Base-by-base conservation (phyloP, 2,113 vertebrate species). In the Synchiropus splendidus region DNA sequence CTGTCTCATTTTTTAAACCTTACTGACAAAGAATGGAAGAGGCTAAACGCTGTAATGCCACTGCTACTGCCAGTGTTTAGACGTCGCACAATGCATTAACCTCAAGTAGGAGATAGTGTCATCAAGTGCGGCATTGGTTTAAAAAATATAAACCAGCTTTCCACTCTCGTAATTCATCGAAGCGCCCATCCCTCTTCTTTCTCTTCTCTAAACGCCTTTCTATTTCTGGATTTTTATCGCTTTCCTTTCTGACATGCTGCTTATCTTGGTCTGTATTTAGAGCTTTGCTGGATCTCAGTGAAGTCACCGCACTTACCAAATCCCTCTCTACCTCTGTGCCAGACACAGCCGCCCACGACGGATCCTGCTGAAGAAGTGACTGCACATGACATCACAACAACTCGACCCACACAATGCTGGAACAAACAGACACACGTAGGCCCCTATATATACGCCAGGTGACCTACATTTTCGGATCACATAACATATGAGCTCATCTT, bases 381-480 rank as follows among this genome's bases (percentile, higher is more conserved):
- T 18, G 37, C 45, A 17, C 36, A 36, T 71, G 62, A 75, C 74
- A 59, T 77, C 72, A 75, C 67, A 64, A 67, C 51, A 74, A 35
- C 60, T 64, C 64, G 42, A 64, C 66, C 71, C 75, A 75, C 70
- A 64, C 70, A 63, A 35, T 42, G 42, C 42, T 48, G 42, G 45
- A 73, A 74, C 62, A 77, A 75, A 70, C 51, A 64, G 70, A 46
- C 67, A 56, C 59, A 58, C 49, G 58, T 75, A 70, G 54, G 60
- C 48, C 68, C 47, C 64, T 12, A 39, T 51, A 54, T n/a, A n/a
- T 38, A 49, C 57, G 64, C 15, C 42, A 54, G 51, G 54, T 74
- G 74, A 54, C 68, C 76, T 59, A 68, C 56, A 67, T 77, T 59
- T 42, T 36, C 21, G 33, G 21, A 5, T 27, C 21, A 27, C 21